A percentile compares a stretch with the other conserved stretches of the same genome.
Evolutionary conservation across 2,797 vertebrate genomes (phyloP).

Genomic region (Protosalanx chinensis): DNA sequence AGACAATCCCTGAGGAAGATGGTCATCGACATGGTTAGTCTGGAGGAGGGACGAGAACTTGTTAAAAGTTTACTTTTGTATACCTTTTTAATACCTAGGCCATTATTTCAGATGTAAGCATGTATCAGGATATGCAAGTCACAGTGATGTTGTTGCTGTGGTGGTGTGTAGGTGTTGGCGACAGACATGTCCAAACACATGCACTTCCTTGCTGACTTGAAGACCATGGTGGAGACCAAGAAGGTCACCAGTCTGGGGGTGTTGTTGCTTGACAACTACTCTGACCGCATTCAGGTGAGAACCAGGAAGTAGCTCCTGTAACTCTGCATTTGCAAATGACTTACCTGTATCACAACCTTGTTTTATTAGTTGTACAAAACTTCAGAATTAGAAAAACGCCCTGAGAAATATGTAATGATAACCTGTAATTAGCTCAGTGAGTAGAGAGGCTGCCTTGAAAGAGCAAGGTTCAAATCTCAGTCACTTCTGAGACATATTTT

Average conservation of each 20-base stretch:
- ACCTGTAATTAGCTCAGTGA: no score
- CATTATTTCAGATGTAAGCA: no score
- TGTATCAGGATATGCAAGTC: no score
- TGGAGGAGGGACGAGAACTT: not conserved
- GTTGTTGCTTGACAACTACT: constrained; percentile 91
- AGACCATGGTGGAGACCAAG: constrained; percentile 97
- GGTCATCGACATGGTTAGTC: constrained; percentile 89
- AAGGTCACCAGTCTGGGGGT: constrained; percentile 93
- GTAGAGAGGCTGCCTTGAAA: no score
- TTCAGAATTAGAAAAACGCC: no score
- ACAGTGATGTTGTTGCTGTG: not conserved
- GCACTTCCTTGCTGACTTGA: constrained; percentile 89
- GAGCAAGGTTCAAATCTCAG: no score
- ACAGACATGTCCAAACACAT: constrained; percentile 98
- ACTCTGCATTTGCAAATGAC: no score
- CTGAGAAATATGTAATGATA: no score
- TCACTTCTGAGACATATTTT: no score
- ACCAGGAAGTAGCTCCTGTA: not conserved
- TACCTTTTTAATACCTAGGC: no score
- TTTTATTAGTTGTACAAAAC: not conserved
- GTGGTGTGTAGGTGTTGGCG: constrained; percentile 79
- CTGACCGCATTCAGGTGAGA: constrained; percentile 89
- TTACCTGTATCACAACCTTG: no score
- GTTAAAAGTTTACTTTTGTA: no score
- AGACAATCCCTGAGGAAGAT: constrained; percentile 85